Conservation (phyloP, 2,113 vertebrate genomes). For the Ciconia boyciana region DNA sequence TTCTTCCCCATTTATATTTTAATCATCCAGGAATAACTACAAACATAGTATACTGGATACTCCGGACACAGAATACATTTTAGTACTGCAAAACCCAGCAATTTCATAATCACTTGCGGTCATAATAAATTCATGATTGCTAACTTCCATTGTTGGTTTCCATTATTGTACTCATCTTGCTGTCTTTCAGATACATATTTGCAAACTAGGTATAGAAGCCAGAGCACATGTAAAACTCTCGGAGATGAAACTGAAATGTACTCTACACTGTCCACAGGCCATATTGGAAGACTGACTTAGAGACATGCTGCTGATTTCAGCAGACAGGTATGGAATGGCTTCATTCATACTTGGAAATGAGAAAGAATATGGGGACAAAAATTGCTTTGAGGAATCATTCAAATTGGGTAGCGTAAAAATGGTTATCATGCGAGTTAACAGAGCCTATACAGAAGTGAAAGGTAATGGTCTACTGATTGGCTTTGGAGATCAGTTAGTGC, state of each 20-base stretch:
- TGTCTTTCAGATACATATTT: neutral
- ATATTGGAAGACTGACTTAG: neutral
- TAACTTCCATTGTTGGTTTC: neutral
- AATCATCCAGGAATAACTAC: neutral
- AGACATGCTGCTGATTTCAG: neutral
- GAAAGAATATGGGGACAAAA: neutral
- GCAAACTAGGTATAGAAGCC: neutral
- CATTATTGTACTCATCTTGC: neutral
- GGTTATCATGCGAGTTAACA: neutral
- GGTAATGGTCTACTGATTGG: neutral
- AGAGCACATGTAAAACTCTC: neutral
- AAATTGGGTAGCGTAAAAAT: neutral
- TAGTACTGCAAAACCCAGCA: neutral
- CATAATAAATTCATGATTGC: neutral
- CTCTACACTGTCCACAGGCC: neutral
- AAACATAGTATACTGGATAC: neutral
- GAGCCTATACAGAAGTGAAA: neutral
- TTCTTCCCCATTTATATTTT: slow-evolving; percentile 4
- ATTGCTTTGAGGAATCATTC: neutral
- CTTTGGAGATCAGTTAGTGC: neutral
- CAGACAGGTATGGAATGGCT: neutral
- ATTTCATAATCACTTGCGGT: neutral
- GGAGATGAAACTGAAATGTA: neutral
- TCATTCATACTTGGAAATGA: neutral
- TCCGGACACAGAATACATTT: neutral